A percentile compares a stretch with the other conserved stretches of the same genome.
Evolutionary conservation across 2,888 invertebrate genomes (phyloP).

Genomic region (Ectropis crepuscularia): DNA sequence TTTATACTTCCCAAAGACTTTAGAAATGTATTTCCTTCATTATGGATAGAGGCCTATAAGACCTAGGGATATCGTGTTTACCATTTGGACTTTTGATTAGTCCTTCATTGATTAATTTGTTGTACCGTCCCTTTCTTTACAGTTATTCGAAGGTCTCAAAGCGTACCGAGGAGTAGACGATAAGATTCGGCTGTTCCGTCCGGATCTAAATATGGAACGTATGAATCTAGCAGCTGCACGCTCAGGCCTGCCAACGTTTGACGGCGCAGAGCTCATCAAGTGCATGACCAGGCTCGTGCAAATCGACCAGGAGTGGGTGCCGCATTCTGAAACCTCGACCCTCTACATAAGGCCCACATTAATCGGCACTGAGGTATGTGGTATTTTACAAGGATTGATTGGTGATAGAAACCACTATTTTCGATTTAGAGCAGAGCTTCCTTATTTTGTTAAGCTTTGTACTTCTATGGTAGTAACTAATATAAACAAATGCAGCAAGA

Average conservation of each 20-base stretch:
- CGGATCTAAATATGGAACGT: constrained; percentile 96
- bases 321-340: constrained; percentile 94
- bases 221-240: constrained; percentile 95
- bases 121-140: constrained; percentile 44
- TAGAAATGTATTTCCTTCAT: no score
- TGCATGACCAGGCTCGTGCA: constrained; percentile 93
- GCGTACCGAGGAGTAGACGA: constrained; percentile 97
- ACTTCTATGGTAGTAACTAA: no score
- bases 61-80: no score
- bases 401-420: no score
- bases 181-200: constrained; percentile 96
- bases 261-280: constrained; percentile 92
- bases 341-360: constrained; percentile 98
- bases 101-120: neutral
- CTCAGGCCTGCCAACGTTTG: constrained; percentile 95
- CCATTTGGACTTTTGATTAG: no score
- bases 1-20: no score
- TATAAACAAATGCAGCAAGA: no score
- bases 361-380: constrained; percentile 97
- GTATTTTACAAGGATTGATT: neutral
- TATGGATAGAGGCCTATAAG: no score
- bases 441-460: no score
- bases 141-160: constrained; percentile 99
- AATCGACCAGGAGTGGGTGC: constrained; percentile 99
- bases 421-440: no score